Evolutionary conservation across 1,140 invertebrate species (phyloP), one percentile per base, ranked within the genome.

Genomic region (Lepidurus couesii): DNA sequence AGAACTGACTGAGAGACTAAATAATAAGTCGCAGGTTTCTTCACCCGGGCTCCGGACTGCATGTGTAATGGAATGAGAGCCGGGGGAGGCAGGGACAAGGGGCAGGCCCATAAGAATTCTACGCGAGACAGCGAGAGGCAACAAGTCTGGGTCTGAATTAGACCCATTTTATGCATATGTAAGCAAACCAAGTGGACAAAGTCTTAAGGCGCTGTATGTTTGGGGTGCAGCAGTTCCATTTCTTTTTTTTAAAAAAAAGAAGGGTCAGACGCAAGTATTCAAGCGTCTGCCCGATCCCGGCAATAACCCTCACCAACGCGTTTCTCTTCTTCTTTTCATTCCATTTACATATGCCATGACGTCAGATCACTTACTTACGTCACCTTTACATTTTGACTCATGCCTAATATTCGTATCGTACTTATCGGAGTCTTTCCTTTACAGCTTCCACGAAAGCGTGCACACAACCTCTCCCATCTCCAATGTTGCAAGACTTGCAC

Each of bases 1-100:
- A 65, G 21, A 65, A 65, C 53, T 65, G 53, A 65, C 53, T 65
- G 53, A 65, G 53, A 65, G 53, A n/a, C 53, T 65, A 21, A 65
- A 65, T 65, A 65, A 65, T 65, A 65, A 65, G 53, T 65, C 21
- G 53, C n/a, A 65, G 21, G 53, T 65, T 47, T 16, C 53, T 21
- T 65, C 13, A 65, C 4, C 21, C 53, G 53, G n/a, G n/a, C 21
- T 13, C 53, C 21, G 16, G 53, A 65, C 16, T 65, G 53, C 21
- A 65, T 65, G 21, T 65, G 53, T 65, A 65, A 65, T 65, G 53
- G 53, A 16, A 65, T 11, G 9, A 13, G 21, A 65, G 53, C 6
- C 16, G 53, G 21, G 53, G 53, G 53, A 65, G 53, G 53, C 16
- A 65, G 53, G 53, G 21, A 65, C 53, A 65, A 65, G 53, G 53